Conservation (phyloP, 2,797 vertebrate genomes). For the Sebastes elongatus region DNA sequence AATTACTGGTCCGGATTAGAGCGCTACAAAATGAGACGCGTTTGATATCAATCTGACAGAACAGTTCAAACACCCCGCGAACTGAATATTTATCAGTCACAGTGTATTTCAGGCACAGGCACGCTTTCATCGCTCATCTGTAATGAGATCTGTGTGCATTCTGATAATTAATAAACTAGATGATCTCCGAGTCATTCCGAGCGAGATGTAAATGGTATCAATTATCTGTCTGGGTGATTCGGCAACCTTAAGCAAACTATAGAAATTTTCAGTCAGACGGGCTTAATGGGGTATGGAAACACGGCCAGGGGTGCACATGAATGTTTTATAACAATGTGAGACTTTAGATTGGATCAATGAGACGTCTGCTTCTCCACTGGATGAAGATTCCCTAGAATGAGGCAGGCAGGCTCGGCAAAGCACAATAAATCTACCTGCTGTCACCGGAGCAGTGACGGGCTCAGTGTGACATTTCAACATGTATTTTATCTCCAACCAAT, state of each 20-base stretch:
- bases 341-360: conserved; percentile 53
- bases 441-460: conserved; percentile 36
- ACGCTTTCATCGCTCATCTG: conserved; percentile 51
- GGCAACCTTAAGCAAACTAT: conserved; percentile 40
- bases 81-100: conserved; percentile 58
- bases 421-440: conserved; percentile 46
- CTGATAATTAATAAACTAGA: conserved; percentile 59
- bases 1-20: conserved; percentile 50
- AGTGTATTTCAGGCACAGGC: conserved; percentile 49
- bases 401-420: conserved; percentile 1
- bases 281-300: conserved; percentile 35
- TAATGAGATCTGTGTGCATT: conserved; percentile 54
- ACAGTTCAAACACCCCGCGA: conserved; percentile 43
- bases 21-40: conserved; percentile 47
- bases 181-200: conserved; percentile 32
- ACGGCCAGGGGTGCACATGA: not conserved
- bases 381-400: conserved; percentile 20
- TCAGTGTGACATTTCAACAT: conserved; percentile 60
- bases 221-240: conserved; percentile 44
- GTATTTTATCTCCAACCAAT: conserved; percentile 41
- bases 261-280: conserved; percentile 36
- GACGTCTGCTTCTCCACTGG: conserved; percentile 17
- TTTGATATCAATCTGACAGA: conserved; percentile 51
- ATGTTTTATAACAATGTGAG: conserved; percentile 55
- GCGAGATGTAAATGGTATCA: conserved; percentile 46